phyloP scores from a whole-genome alignment of 2,113 vertebrate species.

The Bubo scandiacus region DNA sequence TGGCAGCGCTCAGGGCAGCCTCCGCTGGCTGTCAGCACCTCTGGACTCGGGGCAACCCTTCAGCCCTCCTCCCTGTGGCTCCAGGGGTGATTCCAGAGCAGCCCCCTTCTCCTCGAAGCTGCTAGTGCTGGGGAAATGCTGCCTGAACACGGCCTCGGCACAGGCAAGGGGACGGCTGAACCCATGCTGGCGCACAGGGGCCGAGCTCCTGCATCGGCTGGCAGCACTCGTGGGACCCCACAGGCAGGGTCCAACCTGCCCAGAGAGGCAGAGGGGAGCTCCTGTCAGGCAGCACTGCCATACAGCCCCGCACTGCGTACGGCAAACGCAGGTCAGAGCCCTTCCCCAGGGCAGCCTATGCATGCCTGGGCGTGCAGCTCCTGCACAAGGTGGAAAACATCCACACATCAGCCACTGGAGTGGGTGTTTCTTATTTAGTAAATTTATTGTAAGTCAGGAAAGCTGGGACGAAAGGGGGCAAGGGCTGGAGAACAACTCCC shows the following conservation, averaged over 20 bases:
- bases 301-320: background rate
- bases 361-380: background rate
- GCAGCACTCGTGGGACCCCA: background rate
- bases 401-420: background rate
- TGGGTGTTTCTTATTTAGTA: background rate
- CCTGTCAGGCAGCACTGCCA: accelerated
- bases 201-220: background rate
- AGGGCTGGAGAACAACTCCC: accelerated
- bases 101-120: background rate
- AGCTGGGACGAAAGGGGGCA: background rate
- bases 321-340: background rate
- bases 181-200: accelerated
- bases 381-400: background rate
- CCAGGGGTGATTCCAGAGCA: background rate
- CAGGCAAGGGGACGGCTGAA: background rate
- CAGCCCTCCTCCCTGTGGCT: accelerated
- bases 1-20: background rate
- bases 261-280: background rate
- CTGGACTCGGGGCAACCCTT: accelerated
- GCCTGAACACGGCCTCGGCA: background rate
- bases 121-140: background rate
- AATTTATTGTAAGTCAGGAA: background rate
- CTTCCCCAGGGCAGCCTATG: background rate
- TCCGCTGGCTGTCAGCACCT: background rate
- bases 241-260: background rate